Evolutionary conservation across 2,113 vertebrate genomes (phyloP), one percentile per base, ranked within the genome.

Genomic region (Crypturellus undulatus): DNA sequence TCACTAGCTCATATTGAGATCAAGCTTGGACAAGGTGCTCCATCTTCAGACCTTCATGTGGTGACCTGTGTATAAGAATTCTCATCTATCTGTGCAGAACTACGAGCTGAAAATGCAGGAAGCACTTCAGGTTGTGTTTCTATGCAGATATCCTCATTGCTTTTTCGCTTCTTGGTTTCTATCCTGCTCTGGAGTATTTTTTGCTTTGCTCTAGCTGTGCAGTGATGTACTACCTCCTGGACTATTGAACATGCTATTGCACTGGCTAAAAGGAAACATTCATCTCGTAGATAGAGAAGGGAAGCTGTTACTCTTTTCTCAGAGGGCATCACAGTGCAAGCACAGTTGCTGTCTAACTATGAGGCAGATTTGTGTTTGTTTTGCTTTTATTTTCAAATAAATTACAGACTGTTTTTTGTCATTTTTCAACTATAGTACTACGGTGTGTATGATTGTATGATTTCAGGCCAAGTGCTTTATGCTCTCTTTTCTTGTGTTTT

Each of bases 121-220:
- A 30, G 2, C 5, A 3, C 4, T 42, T 40, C 38, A 26, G 72
- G 1, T 67, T 56, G 8, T 21, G 30, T 40, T 84, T 76, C 14
- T 2, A 1, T 51, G 28, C 4, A 24, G 12, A 36, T 70, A 59
- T 38, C 2, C n/a, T 60, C 6, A 5, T 8, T 20, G 8, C 0
- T 69, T 62, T 63, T 62, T 68, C 10, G 68, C 9, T 54, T 84
- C 10, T 49, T 47, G 14, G 4, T n/a, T 42, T 79, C 38, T 36
- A 70, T 9, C 65, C 58, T 65, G 3, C 0, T n/a, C n/a, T n/a
- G n/a, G n/a, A n/a, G n/a, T n/a, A n/a, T 4, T 34, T 70, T 83
- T 36, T 34, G 4, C 11, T 1, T 24, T 58, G 1, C 42, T 60
- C 4, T 17, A 30, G 7, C 7, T 49, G 13, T 78, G 19, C 45